Evolutionary conservation across 2,113 vertebrate genomes (phyloP), one percentile per base, ranked within the genome.

Genomic region (Perca schrenkii): DNA sequence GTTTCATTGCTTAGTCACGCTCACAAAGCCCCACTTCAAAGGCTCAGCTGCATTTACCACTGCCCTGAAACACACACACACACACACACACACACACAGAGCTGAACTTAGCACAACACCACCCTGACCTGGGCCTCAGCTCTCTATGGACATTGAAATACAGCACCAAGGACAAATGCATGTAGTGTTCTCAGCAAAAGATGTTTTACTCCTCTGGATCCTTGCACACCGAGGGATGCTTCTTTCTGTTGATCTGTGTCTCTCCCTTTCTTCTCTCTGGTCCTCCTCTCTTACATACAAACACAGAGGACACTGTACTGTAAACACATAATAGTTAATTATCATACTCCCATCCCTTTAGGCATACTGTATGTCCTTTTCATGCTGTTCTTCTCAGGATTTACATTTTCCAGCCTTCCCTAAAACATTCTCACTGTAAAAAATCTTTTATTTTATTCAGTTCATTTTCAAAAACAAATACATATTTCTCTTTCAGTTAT

Each of bases 1-100:
- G 65, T 92, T 93, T 94, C 88, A 94, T 89, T 94, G 93, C 94
- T 93, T 93, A 95, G 89, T 96, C 94, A 95, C 75, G 91, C 94
- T 94, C 88, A 88, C 85, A 93, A 86, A 93, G 84, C 80, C 83
- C 79, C 74, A 92, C 91, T 95, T 95, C 92, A 94, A 93, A 94
- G 93, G 80, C 21, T 79, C 76, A 64, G 79, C 83, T 79, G 87
- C 84, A 84, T 88, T 89, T 91, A 89, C 85, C 84, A 70, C 86
- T 87, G 77, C 86, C 43, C 46, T 86, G 79, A 84, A 28, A 83
- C 68, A 74, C 64, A 68, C 71, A 47, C 62, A 53, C 82, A 63
- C 81, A 83, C 68, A 74, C 64, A 69, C 71, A 49, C 56, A 72
- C 56, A 47, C 63, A 75, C 53, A 74, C 74, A 77, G 75, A 88